Percentiles rank a stretch among this genome's conserved stretches.
phyloP scores from a whole-genome alignment of 2,797 vertebrate genomes.

The Xyrichtys novacula region DNA sequence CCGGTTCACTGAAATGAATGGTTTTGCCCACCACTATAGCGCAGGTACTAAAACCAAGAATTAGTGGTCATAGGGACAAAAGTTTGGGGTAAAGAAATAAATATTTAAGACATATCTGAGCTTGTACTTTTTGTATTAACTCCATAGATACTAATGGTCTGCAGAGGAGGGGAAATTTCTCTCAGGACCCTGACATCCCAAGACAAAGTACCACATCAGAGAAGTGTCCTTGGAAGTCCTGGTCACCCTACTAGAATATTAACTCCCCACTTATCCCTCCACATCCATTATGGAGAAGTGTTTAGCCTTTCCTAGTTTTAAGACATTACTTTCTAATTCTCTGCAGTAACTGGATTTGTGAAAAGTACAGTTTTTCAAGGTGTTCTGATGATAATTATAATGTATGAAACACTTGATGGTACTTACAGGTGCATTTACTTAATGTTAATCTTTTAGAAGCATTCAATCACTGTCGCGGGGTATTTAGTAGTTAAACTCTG shows the following conservation, averaged over 20 bases:
- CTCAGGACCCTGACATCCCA: conserved; percentile 2
- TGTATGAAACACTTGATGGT: neutral
- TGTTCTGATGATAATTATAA: neutral
- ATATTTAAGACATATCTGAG: neutral
- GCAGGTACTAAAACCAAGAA: too few species aligned
- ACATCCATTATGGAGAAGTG: conserved; percentile 18
- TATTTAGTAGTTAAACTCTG: neutral
- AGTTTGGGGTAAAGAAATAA: neutral
- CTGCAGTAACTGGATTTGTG: neutral
- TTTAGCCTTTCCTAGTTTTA: neutral
- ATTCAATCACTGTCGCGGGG: neutral
- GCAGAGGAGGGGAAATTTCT: conserved; percentile 2
- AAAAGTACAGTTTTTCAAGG: neutral
- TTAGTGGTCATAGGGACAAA: too few species aligned
- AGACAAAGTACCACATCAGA: conserved; percentile 23
- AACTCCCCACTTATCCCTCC: conserved; percentile 5
- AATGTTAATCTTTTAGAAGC: neutral
- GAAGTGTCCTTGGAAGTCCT: conserved; percentile 23
- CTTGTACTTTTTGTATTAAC: neutral
- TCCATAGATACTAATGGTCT: neutral
- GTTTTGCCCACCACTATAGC: too few species aligned
- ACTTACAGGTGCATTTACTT: neutral
- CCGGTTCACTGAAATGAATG: too few species aligned
- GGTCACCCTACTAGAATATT: conserved; percentile 18
- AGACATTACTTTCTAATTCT: conserved; percentile 3